Conservation (phyloP, 2,113 vertebrate species). For the Onychostruthus taczanowskii region DNA sequence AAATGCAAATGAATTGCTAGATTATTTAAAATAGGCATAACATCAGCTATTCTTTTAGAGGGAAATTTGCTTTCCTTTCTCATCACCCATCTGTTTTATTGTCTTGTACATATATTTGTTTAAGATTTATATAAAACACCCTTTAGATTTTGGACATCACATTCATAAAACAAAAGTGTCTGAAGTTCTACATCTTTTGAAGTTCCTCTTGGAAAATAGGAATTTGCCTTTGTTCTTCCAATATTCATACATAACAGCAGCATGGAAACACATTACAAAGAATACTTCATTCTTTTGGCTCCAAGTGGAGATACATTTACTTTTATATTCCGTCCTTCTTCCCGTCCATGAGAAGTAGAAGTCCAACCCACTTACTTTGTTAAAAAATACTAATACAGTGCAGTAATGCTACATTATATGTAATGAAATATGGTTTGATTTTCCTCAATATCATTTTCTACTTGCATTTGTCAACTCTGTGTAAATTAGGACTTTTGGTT, state of each 20-base stretch:
- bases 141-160: neutral
- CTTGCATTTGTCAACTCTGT: neutral
- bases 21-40: neutral
- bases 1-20: constrained; percentile 26
- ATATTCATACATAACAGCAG: neutral
- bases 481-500: neutral
- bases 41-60: neutral
- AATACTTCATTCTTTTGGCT: neutral
- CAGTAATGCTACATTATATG: neutral
- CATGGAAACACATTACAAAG: neutral
- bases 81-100: neutral
- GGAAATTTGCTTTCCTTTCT: neutral
- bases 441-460: neutral
- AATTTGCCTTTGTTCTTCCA: neutral
- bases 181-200: neutral
- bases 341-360: neutral
- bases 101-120: neutral
- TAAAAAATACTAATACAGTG: neutral
- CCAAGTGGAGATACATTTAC: neutral
- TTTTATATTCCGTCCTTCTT: neutral
- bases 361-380: neutral
- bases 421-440: neutral
- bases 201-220: neutral
- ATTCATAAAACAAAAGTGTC: neutral
- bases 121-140: neutral